phyloP scores from a whole-genome alignment of 2,888 invertebrate genomes.

The Meiosimyza decipiens region DNA sequence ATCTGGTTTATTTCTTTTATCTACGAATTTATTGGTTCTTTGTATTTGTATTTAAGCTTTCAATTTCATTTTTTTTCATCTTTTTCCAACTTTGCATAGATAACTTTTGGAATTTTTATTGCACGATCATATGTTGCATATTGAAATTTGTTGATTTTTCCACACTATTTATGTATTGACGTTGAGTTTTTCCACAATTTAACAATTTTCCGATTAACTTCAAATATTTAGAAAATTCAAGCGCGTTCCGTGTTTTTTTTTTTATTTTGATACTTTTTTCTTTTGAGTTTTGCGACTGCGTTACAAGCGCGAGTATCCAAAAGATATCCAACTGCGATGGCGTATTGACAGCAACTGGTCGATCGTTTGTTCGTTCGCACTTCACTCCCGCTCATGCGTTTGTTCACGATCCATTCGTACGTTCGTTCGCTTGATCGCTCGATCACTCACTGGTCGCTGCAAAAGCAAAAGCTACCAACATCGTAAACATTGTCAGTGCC shows the following conservation, averaged over 20 bases:
- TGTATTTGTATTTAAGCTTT: slow-evolving; percentile 16
- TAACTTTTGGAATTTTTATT: no score
- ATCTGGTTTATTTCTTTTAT: slow-evolving; percentile 29
- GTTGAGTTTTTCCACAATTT: background rate
- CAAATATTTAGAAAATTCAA: background rate
- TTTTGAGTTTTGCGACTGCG: slow-evolving; percentile 3
- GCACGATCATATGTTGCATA: no score
- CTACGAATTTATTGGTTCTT: slow-evolving; percentile 25
- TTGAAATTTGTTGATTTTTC: background rate
- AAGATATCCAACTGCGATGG: slow-evolving; percentile 56
- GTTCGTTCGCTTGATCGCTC: no score
- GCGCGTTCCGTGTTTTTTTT: slow-evolving; percentile 13
- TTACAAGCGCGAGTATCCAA: background rate
- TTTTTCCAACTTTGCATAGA: no score
- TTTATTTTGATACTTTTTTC: background rate
- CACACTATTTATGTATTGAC: slow-evolving; percentile 1
- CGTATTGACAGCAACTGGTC: slow-evolving; percentile 55
- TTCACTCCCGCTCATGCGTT: slow-evolving; percentile 45
- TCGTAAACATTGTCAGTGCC: no score
- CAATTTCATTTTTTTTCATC: background rate
- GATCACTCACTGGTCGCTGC: slow-evolving; percentile 40
- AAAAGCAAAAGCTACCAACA: slow-evolving; percentile 29
- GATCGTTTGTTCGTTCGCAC: background rate
- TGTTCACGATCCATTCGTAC: slow-evolving; percentile 27
- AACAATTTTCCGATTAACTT: background rate